phyloP scores from a whole-genome alignment of 2,797 vertebrate species.

The Anguilla anguilla region DNA sequence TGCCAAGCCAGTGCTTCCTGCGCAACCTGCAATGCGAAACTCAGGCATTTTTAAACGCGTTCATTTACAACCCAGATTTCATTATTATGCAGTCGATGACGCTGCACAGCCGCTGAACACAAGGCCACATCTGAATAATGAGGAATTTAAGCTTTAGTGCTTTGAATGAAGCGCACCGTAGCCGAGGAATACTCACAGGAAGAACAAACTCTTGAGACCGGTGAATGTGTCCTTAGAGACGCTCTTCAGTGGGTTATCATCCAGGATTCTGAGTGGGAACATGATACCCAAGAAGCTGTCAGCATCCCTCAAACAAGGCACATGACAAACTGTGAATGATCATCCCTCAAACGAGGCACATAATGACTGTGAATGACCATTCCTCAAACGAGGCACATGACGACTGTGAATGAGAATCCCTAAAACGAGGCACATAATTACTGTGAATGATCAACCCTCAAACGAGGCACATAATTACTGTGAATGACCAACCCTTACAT shows the following conservation, averaged over 20 bases:
- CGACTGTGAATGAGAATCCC: too few species aligned
- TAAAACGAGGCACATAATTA: too few species aligned
- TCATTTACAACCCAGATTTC: neutral
- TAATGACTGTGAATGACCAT: too few species aligned
- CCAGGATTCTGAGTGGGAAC: constrained; percentile 61
- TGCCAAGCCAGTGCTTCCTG: neutral
- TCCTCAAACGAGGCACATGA: too few species aligned
- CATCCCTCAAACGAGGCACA: too few species aligned
- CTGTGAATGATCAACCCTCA: too few species aligned
- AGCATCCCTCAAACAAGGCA: neutral
- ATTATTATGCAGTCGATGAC: neutral
- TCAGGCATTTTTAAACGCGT: neutral
- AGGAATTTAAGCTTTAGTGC: neutral
- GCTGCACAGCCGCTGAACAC: neutral
- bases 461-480: too few species aligned
- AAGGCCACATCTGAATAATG: neutral
- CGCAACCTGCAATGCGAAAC: neutral
- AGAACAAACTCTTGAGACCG: constrained; percentile 61
- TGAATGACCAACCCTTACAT: too few species aligned
- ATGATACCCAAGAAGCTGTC: neutral
- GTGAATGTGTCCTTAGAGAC: constrained; percentile 62
- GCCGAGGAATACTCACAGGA: constrained; percentile 58
- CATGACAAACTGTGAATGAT: too few species aligned
- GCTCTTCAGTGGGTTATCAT: constrained; percentile 65
- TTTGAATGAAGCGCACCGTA: neutral